Conservation (phyloP, 2,797 vertebrate species). For the Antrozous pallidus region DNA sequence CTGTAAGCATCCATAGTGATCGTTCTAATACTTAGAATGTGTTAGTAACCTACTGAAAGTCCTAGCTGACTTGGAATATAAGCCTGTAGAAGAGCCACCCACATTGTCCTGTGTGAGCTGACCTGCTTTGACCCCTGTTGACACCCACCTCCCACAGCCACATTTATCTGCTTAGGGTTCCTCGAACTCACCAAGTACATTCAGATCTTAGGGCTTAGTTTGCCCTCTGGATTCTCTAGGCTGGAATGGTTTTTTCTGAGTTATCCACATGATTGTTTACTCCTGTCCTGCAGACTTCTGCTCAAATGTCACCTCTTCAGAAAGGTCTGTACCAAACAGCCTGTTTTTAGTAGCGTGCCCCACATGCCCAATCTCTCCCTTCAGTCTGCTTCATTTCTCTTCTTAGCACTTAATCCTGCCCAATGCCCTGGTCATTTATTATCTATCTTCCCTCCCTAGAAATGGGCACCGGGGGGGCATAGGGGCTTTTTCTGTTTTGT, state of each 20-base stretch:
- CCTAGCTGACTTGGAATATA: background rate
- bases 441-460: background rate
- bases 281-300: background rate
- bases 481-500: background rate
- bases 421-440: background rate
- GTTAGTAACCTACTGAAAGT: background rate
- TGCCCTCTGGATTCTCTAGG: background rate
- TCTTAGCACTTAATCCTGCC: background rate
- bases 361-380: background rate
- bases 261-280: background rate
- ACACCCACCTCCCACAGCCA: too few relatives aligned
- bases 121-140: too few relatives aligned
- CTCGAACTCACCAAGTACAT: background rate
- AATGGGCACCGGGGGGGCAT: rapidly evolving
- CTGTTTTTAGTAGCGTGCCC: background rate
- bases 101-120: too few relatives aligned
- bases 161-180: background rate
- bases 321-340: background rate
- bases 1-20: background rate
- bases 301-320: background rate
- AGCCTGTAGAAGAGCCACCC: too few relatives aligned
- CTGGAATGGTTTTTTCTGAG: background rate
- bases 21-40: background rate
- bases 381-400: background rate
- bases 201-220: background rate